Percentiles rank a stretch among this genome's conserved stretches.
Conservation (phyloP, 2,888 invertebrate genomes). For the Disparrhopalites patrizii region DNA sequence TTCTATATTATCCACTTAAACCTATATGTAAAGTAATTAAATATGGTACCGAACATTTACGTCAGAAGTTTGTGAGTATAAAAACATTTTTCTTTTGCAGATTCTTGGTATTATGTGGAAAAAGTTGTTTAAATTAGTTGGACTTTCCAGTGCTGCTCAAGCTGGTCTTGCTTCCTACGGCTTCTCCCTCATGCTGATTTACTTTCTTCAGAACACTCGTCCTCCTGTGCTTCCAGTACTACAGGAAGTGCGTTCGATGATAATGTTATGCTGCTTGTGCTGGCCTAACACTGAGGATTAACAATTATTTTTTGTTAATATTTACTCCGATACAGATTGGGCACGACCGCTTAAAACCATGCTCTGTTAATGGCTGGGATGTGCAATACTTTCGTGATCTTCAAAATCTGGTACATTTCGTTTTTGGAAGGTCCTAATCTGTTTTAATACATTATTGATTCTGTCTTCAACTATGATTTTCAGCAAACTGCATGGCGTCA, state of each 20-base stretch:
- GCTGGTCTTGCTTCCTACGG: constrained; percentile 62
- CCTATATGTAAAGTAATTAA: not conserved
- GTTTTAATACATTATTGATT: not conserved
- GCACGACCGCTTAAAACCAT: too few species aligned
- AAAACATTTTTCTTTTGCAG: constrained; percentile 41
- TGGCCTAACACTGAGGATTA: too few species aligned
- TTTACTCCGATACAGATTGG: too few species aligned
- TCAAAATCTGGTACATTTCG: constrained; percentile 50
- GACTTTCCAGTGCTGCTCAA: constrained; percentile 59
- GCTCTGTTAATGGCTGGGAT: constrained; percentile 58
- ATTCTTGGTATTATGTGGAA: constrained; percentile 57
- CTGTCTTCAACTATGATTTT: not conserved
- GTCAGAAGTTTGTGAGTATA: not conserved
- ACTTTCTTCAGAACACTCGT: constrained; percentile 57
- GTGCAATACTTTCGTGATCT: constrained; percentile 56
- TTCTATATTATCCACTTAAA: too few species aligned
- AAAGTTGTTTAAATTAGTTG: constrained; percentile 58
- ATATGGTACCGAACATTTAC: not conserved
- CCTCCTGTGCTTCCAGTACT: constrained; percentile 60
- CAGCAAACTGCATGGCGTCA: constrained; percentile 52
- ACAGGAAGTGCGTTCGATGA: constrained; percentile 54
- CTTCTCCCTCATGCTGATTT: constrained; percentile 59
- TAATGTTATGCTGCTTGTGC: not conserved
- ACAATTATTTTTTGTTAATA: too few species aligned
- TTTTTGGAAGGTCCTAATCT: not conserved